These are phyloP conservation scores for Uropetala carovei DNA, from an alignment of 2,888 invertebrate genomes.

Conservation along the genomic window DNA sequence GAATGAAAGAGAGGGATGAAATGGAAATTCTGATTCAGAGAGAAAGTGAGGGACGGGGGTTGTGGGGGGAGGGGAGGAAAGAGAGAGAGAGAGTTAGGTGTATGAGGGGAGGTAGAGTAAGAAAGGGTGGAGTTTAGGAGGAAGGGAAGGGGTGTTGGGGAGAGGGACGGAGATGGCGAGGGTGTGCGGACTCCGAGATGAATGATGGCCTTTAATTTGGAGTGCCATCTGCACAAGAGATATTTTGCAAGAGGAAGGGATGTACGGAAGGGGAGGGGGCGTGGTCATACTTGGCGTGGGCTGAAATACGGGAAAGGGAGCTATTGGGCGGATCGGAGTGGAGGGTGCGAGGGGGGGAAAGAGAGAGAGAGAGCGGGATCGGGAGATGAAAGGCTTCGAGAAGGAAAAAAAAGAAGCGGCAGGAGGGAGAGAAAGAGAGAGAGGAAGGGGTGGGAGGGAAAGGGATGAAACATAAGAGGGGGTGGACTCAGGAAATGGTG, in stretches of 20 bases:
- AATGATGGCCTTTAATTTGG: constrained; percentile 64
- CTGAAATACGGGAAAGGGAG: constrained; percentile 20
- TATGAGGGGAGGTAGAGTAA: background rate
- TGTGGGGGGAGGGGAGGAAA: background rate
- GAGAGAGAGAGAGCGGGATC: background rate
- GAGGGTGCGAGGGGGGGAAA: background rate
- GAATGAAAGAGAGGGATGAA: background rate
- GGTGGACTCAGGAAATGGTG: background rate
- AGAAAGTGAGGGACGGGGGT: constrained; percentile 15
- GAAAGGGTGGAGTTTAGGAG: background rate
- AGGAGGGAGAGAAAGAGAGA: background rate
- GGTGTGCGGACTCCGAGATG: constrained; percentile 31
- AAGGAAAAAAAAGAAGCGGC: background rate
- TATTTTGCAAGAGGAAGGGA: constrained; percentile 20
- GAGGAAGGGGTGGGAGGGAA: background rate
- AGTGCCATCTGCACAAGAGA: constrained; percentile 59
- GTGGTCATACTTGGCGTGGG: constrained; percentile 46
- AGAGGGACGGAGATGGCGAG: background rate
- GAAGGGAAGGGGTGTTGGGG: background rate
- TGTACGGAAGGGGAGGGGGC: background rate
- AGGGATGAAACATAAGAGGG: background rate
- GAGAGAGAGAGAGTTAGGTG: background rate
- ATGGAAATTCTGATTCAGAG: background rate
- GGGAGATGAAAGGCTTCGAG: background rate
- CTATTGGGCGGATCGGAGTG: background rate